Evolutionary conservation across 2,113 vertebrate genomes (phyloP).

Genomic region (Platichthys stellatus): DNA sequence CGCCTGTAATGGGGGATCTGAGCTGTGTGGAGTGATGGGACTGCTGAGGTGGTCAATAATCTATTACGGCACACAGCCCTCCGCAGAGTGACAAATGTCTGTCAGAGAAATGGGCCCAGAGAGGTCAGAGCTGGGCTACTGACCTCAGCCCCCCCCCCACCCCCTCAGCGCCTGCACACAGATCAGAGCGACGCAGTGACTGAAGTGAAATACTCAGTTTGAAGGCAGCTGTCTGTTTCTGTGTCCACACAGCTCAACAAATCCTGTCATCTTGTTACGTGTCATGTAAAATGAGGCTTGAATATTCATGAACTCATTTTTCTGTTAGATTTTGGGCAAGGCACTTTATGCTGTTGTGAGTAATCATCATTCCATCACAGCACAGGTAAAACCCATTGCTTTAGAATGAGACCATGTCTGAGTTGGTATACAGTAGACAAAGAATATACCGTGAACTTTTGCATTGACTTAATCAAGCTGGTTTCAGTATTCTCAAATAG

Average conservation of each 20-base stretch:
- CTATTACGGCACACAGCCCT: conserved; percentile 81
- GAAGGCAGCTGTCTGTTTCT: conserved; percentile 22
- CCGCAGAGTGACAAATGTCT: conserved; percentile 86
- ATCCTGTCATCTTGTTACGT: conserved; percentile 32
- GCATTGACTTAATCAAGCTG: too few relatives aligned
- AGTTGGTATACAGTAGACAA: background rate
- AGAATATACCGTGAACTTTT: too few relatives aligned
- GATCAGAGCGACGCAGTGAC: conserved; percentile 6
- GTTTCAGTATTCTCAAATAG: too few relatives aligned
- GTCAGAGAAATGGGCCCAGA: conserved; percentile 81
- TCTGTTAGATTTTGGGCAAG: background rate
- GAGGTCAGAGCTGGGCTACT: conserved; percentile 81
- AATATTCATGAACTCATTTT: conserved; percentile 26
- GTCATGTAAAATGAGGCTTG: conserved; percentile 37
- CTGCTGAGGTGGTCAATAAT: conserved; percentile 86
- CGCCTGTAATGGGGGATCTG: conserved; percentile 48
- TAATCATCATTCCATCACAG: conserved; percentile 2
- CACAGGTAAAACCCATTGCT: background rate
- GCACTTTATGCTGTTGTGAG: background rate
- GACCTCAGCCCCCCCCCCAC: conserved; percentile 68
- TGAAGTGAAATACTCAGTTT: conserved; percentile 28
- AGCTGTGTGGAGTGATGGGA: conserved; percentile 74
- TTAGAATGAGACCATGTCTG: background rate
- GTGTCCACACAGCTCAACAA: background rate
- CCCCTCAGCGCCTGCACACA: conserved; percentile 9